Percentiles rank a stretch among this genome's conserved stretches.
phyloP scores from a whole-genome alignment of 2,797 vertebrate genomes.

The Zalophus californianus region DNA sequence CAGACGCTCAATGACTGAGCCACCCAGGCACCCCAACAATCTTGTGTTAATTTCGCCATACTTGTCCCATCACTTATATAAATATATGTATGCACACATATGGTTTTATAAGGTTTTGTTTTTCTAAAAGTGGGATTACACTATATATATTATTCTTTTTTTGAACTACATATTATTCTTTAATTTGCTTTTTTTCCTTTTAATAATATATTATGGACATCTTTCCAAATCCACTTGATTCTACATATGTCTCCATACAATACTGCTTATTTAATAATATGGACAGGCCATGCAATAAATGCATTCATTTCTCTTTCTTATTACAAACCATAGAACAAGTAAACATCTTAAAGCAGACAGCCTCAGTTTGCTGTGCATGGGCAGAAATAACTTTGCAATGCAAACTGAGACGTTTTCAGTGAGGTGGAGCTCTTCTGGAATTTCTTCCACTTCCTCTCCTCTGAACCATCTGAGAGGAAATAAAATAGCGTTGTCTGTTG shows the following conservation, averaged over 20 bases:
- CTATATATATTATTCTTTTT: background rate
- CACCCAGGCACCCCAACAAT: background rate
- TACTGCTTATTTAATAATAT: background rate
- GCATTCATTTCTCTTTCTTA: background rate
- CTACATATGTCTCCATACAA: background rate
- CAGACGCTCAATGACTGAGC: too few relatives aligned
- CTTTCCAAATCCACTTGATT: conserved; percentile 4
- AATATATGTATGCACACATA: background rate
- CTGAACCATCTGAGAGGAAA: background rate
- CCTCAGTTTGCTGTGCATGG: background rate
- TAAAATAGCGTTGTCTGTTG: background rate
- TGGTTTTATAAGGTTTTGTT: conserved; percentile 32
- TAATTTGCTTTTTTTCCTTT: background rate
- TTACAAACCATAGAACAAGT: background rate
- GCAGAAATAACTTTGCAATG: background rate
- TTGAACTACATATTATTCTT: background rate
- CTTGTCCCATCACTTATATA: background rate
- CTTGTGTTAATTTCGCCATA: background rate
- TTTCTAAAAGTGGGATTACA: background rate
- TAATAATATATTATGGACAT: background rate
- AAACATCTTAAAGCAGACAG: background rate
- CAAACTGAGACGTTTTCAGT: background rate
- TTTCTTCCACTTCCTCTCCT: background rate
- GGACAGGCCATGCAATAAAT: background rate
- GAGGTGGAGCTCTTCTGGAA: background rate